Evolutionary conservation across 2,888 invertebrate genomes (phyloP).

Genomic region (Acanthopleura granulata): DNA sequence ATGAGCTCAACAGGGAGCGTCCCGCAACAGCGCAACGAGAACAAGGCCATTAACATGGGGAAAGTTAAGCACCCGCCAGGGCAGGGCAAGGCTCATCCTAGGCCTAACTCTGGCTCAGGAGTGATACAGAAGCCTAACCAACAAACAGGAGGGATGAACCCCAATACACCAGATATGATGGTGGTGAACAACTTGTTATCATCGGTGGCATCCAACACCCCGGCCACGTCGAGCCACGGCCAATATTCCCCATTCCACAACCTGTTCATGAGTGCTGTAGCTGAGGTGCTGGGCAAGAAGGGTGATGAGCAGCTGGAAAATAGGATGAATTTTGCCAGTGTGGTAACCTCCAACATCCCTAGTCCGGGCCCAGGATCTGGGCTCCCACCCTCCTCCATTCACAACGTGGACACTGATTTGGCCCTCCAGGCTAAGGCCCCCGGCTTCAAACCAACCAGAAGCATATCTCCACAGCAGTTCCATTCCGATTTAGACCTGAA

Average conservation of each 20-base stretch:
- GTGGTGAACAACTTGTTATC: not conserved
- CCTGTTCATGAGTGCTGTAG: slow-evolving; percentile 76
- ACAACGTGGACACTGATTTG: slow-evolving; percentile 49
- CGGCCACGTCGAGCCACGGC: slow-evolving; percentile 70
- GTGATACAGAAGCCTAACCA: not conserved
- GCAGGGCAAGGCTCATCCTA: slow-evolving; percentile 23
- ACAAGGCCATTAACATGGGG: slow-evolving; percentile 13
- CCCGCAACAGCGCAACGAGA: slow-evolving; percentile 4
- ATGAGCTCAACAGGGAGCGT: slow-evolving; percentile 21
- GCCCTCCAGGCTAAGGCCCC: slow-evolving; percentile 69
- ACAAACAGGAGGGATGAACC: not conserved
- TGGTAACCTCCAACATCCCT: slow-evolving; percentile 71
- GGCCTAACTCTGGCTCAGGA: slow-evolving; percentile 18
- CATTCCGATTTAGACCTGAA: slow-evolving; percentile 67
- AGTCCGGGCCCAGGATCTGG: not conserved
- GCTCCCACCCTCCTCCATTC: slow-evolving; percentile 23
- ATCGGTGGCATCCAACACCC: not conserved
- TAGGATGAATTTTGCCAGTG: slow-evolving; percentile 80
- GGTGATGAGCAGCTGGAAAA: slow-evolving; percentile 65
- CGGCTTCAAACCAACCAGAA: slow-evolving; percentile 59
- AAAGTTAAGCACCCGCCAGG: slow-evolving; percentile 3
- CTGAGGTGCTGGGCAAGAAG: slow-evolving; percentile 66
- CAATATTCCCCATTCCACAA: slow-evolving; percentile 93
- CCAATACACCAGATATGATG: slow-evolving; percentile 1
- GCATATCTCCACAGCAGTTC: slow-evolving; percentile 35